Evolutionary conservation across 2,888 invertebrate species (phyloP), one percentile per base, ranked within the genome.

Genomic region (Rhagonycha fulva): DNA sequence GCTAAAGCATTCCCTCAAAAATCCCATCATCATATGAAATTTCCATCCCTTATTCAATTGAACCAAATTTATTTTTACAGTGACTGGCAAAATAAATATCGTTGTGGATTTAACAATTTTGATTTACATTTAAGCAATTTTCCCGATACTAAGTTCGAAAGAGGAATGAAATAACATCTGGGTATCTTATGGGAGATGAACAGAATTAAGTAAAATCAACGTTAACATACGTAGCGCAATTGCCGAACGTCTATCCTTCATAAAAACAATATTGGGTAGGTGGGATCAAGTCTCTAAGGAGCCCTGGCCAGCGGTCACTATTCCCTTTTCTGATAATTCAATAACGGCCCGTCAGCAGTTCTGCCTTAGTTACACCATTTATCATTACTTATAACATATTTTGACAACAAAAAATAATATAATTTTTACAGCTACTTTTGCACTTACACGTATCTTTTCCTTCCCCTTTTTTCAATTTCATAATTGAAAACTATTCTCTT

Each of bases 251-350:
- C 78, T 82, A 83, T 85, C 84, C 82, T 85, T 85, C 83, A 84
- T 84, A 84, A 84, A 82, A 84, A 83, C 82, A 85, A 84, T 85
- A 84, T 83, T 82, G 83, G 81, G 82, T 81, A 81, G 81, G 80
- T 80, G 79, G 80, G 80, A 81, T 81, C 80, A 78, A 74, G 77
- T 83, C 83, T 80, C 83, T 72, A 60, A 78, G 81, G 82, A 77
- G 78, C 79, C 78, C 80, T 83, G 84, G 83, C 84, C 85, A 84
- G 81, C 84, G 85, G 86, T 86, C 86, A 86, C 84, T 85, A 83
- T 85, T 85, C 85, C 85, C 86, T 85, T 85, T 83, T 81, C 81
- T 81, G 85, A 81, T 87, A 87, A 87, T 87, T 87, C 85, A 85
- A 87, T 87, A 87, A 87, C 80, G 76, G 82, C 81, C 83, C 83